Percentiles rank a stretch among this genome's conserved stretches.
Evolutionary conservation across 2,888 invertebrate genomes (phyloP).

Genomic region (Taenaris catops): DNA sequence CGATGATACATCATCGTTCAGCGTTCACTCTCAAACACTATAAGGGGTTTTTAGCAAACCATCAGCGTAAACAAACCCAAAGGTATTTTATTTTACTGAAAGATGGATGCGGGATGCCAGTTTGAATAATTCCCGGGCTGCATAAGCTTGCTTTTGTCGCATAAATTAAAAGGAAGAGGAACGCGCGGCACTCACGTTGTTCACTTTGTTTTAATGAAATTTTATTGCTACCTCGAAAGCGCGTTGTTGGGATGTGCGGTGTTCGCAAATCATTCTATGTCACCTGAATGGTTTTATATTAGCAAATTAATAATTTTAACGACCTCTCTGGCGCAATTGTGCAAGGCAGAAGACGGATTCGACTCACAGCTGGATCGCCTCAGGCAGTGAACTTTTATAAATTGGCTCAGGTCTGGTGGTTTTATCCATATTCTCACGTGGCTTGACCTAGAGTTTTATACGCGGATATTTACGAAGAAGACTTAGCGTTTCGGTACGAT

Average conservation of each 20-base stretch:
- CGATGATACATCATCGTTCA: slow-evolving; percentile 4
- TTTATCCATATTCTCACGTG: too few relatives aligned
- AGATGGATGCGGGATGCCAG: slow-evolving; percentile 36
- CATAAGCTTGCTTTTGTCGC: slow-evolving; percentile 27
- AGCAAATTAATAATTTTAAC: too few relatives aligned
- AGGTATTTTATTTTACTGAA: slow-evolving; percentile 26
- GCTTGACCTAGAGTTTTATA: too few relatives aligned
- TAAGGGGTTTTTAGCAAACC: slow-evolving; percentile 7
- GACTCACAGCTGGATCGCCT: too few relatives aligned
- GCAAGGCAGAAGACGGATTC: too few relatives aligned
- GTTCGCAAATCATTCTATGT: slow-evolving; percentile 20
- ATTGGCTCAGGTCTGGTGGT: too few relatives aligned
- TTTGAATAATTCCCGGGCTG: slow-evolving; percentile 35
- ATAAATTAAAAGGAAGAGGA: slow-evolving; percentile 32
- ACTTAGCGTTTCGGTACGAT: too few relatives aligned
- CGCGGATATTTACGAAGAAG: too few relatives aligned
- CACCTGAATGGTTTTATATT: too few relatives aligned
- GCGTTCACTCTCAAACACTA: too few relatives aligned
- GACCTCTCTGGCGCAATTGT: too few relatives aligned
- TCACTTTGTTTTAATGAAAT: slow-evolving; percentile 30
- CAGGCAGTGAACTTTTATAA: too few relatives aligned
- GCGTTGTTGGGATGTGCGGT: neutral
- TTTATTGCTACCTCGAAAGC: slow-evolving; percentile 18
- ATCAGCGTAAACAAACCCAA: slow-evolving; percentile 11
- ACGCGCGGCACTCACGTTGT: slow-evolving; percentile 28